phyloP scores from a whole-genome alignment of 2,888 invertebrate genomes.

The Drosophila quinaria region DNA sequence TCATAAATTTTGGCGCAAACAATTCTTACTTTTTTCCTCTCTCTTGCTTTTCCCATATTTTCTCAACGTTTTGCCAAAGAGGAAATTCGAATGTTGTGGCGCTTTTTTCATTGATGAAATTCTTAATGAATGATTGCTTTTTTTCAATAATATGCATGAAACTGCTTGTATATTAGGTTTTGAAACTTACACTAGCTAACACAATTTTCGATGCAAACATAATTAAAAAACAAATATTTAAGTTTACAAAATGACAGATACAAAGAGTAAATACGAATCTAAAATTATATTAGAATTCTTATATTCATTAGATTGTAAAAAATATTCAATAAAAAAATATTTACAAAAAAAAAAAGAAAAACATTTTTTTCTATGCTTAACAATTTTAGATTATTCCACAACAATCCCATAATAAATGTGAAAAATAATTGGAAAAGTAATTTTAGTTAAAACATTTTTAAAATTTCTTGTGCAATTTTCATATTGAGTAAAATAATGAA shows the following conservation, averaged over 20 bases:
- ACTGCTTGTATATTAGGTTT: neutral
- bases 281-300: neutral
- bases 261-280: too few species aligned
- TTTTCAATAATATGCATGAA: neutral
- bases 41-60: conserved; percentile 31
- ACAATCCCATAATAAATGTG: too few species aligned
- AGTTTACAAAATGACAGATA: neutral
- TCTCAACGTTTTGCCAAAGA: conserved; percentile 23
- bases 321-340: too few species aligned
- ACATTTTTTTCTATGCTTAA: too few species aligned
- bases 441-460: too few species aligned
- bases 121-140: conserved; percentile 8
- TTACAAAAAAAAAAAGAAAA: neutral
- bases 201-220: neutral
- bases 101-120: conserved; percentile 16
- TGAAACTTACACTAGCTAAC: neutral
- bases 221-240: neutral
- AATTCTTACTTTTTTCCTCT: conserved; percentile 38
- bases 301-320: too few species aligned
- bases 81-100: conserved; percentile 5
- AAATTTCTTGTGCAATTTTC: neutral
- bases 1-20: conserved; percentile 70
- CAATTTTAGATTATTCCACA: neutral
- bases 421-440: too few species aligned
- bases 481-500: neutral